Conservation (phyloP, 1,140 invertebrate genomes). For the Batillaria attramentaria region DNA sequence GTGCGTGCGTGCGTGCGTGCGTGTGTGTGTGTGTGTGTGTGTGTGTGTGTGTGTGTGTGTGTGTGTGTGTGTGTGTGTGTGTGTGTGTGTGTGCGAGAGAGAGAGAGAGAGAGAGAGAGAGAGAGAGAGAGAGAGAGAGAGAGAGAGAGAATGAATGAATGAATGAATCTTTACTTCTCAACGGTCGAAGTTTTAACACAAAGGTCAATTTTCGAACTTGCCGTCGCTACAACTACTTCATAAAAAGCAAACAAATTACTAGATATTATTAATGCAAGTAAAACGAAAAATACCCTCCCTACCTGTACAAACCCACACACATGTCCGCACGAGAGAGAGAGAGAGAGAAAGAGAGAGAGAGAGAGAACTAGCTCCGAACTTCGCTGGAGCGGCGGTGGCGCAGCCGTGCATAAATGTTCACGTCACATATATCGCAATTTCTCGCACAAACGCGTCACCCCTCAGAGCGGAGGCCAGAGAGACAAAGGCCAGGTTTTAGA, state of each 20-base stretch:
- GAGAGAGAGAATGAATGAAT: no score
- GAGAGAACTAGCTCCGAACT: neutral
- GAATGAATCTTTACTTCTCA: no score
- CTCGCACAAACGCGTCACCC: no score
- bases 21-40: neutral
- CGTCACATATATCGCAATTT: no score
- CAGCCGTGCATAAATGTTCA: no score
- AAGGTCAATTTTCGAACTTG: no score
- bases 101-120: neutral
- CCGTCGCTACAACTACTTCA: no score
- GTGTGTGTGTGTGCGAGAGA: neutral
- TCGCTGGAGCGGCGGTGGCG: neutral
- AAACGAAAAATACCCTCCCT: no score
- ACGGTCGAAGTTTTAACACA: no score
- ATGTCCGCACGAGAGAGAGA: neutral
- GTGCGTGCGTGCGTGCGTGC: constrained; percentile 22
- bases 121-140: neutral
- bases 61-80: constrained; percentile 16
- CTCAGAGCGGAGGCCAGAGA: neutral
- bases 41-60: neutral
- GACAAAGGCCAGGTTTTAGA: neutral
- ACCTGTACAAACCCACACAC: no score
- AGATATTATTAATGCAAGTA: no score
- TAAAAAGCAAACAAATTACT: no score
- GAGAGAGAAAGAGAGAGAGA: neutral